These are phyloP conservation scores for Electrophaes corylata DNA, from an alignment of 2,888 invertebrate genomes.

Conservation along the genomic window DNA sequence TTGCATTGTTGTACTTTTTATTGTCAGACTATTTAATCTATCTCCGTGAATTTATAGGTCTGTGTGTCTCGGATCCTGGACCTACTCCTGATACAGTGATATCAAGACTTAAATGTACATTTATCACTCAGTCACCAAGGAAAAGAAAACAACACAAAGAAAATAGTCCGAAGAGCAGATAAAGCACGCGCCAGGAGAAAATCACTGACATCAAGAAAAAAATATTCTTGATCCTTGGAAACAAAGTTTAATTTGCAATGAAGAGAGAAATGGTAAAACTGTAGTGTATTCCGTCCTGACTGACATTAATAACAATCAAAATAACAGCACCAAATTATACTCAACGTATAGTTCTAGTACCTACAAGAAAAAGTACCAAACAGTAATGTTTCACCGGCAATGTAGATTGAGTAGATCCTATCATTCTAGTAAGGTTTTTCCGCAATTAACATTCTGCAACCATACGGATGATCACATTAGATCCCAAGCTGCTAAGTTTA, in stretches of 20 bases:
- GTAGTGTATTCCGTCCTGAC: background rate
- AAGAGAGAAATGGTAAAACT: background rate
- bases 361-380: background rate
- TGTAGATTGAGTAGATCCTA: constrained; percentile 7
- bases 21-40: constrained; percentile 32
- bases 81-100: constrained; percentile 19
- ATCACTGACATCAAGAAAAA: background rate
- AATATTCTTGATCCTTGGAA: background rate
- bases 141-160: constrained; percentile 4
- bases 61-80: constrained; percentile 14
- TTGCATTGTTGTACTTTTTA: constrained; percentile 29
- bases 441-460: constrained; percentile 33
- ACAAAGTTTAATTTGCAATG: background rate
- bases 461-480: constrained; percentile 24
- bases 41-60: constrained; percentile 29
- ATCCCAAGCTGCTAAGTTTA: constrained; percentile 27
- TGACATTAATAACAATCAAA: background rate
- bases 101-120: constrained; percentile 29
- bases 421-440: constrained; percentile 28
- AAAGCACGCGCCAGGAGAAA: background rate
- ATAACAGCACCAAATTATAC: background rate
- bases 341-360: background rate
- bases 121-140: constrained; percentile 25
- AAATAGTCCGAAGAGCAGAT: background rate
- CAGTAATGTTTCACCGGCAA: background rate